Conservation (phyloP, 1,140 invertebrate species). For the Diorhabda carinulata region DNA sequence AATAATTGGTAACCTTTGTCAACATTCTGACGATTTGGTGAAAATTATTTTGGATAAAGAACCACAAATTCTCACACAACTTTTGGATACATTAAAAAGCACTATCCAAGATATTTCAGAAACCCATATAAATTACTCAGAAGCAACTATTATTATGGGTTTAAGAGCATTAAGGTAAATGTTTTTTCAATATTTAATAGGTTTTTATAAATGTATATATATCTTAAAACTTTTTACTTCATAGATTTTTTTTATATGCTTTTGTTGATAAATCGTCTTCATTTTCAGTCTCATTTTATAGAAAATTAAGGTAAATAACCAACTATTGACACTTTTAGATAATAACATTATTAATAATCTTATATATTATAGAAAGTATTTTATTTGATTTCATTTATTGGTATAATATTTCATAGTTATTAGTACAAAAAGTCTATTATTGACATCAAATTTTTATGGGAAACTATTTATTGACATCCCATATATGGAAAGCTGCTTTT, state of each 20-base stretch:
- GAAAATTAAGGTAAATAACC: background rate
- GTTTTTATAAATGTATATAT: too few relatives aligned
- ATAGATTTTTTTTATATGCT: background rate
- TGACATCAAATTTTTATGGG: too few relatives aligned
- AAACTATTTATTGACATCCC: too few relatives aligned
- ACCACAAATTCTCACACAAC: conserved; percentile 34
- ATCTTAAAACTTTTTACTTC: background rate
- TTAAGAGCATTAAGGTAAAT: conserved; percentile 34
- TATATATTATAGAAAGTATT: background rate
- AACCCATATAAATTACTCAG: conserved; percentile 27
- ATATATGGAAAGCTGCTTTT: too few relatives aligned
- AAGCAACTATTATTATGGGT: conserved; percentile 35
- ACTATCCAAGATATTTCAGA: conserved; percentile 20
- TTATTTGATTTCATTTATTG: background rate
- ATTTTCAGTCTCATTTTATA: background rate
- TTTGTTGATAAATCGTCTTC: background rate
- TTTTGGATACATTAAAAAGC: conserved; percentile 33
- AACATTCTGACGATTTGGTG: conserved; percentile 35
- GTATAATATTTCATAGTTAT: too few relatives aligned
- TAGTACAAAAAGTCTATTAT: too few relatives aligned
- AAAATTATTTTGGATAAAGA: conserved; percentile 35
- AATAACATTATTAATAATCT: background rate
- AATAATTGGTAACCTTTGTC: conserved; percentile 44
- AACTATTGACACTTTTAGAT: background rate
- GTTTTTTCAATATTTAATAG: too few relatives aligned